phyloP scores from a whole-genome alignment of 2,888 invertebrate genomes.

The Dusona sp. region DNA sequence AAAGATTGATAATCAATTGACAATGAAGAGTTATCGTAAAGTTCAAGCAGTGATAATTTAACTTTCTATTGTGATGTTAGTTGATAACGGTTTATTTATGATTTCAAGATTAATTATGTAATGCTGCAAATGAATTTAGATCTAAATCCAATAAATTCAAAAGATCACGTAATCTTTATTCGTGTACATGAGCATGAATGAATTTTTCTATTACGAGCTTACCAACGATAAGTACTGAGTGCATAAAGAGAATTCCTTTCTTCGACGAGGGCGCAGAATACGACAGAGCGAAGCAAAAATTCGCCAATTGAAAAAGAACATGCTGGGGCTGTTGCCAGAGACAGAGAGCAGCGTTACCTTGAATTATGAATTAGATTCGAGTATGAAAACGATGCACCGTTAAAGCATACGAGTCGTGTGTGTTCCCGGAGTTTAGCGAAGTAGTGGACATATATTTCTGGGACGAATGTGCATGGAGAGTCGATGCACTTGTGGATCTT shows the following conservation, averaged over 20 bases:
- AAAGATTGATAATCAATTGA: neutral
- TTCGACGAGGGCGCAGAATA: slow-evolving; percentile 92
- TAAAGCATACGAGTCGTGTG: neutral
- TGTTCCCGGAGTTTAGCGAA: slow-evolving; percentile 3
- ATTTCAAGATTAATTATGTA: neutral
- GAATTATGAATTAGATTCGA: slow-evolving; percentile 62
- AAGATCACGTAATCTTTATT: neutral
- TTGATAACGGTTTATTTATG: neutral
- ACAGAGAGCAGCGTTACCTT: slow-evolving; percentile 80
- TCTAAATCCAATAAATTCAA: neutral
- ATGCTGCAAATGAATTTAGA: neutral
- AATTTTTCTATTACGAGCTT: slow-evolving; percentile 78
- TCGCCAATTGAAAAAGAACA: slow-evolving; percentile 90
- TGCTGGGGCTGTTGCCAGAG: slow-evolving; percentile 91
- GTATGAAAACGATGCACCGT: slow-evolving; percentile 40
- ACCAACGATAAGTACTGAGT: slow-evolving; percentile 92
- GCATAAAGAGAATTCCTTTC: slow-evolving; percentile 93
- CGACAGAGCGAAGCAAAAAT: slow-evolving; percentile 91
- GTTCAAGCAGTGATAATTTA: neutral
- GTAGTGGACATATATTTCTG: slow-evolving; percentile 28
- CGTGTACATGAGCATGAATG: too few species aligned
- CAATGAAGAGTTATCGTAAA: neutral
- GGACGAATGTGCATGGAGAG: slow-evolving; percentile 10
- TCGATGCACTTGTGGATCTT: neutral
- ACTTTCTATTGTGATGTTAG: neutral